Percentiles rank a stretch among this genome's conserved stretches.
These are phyloP conservation scores for Macrosteles quadrilineatus DNA, from an alignment of 1,140 invertebrate genomes.

Conservation along the genomic window DNA sequence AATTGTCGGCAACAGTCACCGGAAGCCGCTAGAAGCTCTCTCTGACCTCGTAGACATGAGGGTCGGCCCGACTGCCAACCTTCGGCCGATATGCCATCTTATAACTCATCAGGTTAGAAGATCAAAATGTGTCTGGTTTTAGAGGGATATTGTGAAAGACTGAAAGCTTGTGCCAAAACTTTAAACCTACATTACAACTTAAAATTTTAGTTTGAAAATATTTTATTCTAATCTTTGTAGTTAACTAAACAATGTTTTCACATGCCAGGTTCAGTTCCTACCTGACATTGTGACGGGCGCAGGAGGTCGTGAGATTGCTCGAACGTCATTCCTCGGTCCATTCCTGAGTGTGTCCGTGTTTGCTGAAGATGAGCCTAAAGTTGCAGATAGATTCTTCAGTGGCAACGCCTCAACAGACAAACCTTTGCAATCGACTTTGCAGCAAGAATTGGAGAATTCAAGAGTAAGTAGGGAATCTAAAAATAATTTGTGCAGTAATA, in stretches of 20 bases:
- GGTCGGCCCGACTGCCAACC: conserved; percentile 54
- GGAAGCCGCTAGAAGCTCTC: conserved; percentile 64
- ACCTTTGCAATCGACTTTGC: conserved; percentile 63
- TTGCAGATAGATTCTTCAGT: conserved; percentile 67
- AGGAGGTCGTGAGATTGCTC: conserved; percentile 78
- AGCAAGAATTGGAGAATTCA: conserved; percentile 68
- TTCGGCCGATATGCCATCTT: conserved; percentile 76
- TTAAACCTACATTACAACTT: too few relatives aligned
- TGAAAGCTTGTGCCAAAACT: too few relatives aligned
- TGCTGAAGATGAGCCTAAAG: conserved; percentile 86
- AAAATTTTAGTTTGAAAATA: too few relatives aligned
- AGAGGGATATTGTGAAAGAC: background rate
- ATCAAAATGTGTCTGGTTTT: too few relatives aligned
- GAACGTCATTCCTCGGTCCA: conserved; percentile 82
- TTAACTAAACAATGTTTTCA: too few relatives aligned
- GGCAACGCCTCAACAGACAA: conserved; percentile 58
- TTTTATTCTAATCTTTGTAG: too few relatives aligned
- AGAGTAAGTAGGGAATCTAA: conserved; percentile 51
- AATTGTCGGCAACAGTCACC: conserved; percentile 69
- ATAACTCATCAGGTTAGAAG: conserved; percentile 61
- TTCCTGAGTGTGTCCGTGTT: conserved; percentile 90
- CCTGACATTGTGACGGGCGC: conserved; percentile 70
- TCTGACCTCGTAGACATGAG: conserved; percentile 73
- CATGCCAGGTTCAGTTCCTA: conserved; percentile 74
- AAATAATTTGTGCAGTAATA: too few relatives aligned